Conservation (phyloP, 2,113 vertebrate species). For the Nannobrachium achirus region DNA sequence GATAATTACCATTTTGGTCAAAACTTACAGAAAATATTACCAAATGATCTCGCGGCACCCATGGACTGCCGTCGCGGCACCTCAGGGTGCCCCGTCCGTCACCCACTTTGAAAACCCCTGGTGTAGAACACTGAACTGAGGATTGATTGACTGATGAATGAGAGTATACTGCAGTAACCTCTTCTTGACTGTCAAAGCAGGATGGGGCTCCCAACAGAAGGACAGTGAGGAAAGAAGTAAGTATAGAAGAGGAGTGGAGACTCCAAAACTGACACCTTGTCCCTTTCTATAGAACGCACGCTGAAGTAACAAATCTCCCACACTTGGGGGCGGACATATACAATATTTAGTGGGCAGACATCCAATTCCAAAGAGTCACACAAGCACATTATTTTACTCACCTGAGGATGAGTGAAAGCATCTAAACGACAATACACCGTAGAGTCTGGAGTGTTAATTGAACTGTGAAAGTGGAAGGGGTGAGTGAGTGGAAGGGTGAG, state of each 20-base stretch:
- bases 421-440: not conserved
- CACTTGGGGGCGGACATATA: conserved; percentile 3
- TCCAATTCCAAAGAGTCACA: conserved; percentile 33
- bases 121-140: conserved; percentile 53
- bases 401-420: not conserved
- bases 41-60: no score
- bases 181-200: conserved; percentile 78
- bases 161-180: conserved; percentile 80
- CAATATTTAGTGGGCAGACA: not conserved
- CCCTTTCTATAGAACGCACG: conserved; percentile 33
- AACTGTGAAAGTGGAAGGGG: no score
- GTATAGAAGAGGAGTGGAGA: not conserved
- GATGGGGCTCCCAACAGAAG: conserved; percentile 52
- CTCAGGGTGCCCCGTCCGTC: no score
- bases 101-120: no score
- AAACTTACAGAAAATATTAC: no score
- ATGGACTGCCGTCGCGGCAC: no score
- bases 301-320: conserved; percentile 26
- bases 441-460: no score
- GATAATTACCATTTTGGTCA: no score
- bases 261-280: conserved; percentile 37
- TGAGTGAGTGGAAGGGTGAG: no score
- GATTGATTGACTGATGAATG: conserved; percentile 78
- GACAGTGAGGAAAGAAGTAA: conserved; percentile 13
- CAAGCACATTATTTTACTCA: conserved; percentile 10